Evolutionary conservation across 2,113 vertebrate genomes (phyloP), one percentile per base, ranked within the genome.

Genomic region (Stercorarius parasiticus): DNA sequence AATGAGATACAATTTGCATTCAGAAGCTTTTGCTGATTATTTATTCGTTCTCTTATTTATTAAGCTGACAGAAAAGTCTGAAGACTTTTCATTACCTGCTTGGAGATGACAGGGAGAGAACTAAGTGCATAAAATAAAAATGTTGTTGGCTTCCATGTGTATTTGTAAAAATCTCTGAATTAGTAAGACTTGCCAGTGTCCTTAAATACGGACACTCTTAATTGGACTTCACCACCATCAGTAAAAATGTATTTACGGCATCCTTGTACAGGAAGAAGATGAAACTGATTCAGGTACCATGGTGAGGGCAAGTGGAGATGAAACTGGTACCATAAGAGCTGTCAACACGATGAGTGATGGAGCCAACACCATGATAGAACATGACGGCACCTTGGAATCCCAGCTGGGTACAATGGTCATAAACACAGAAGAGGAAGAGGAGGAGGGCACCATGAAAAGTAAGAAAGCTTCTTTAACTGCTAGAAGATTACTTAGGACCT

Each of bases 401-500:
- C 98, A 99, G 90, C 92, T 99, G 93, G 99, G 99, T 58, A 99
- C 99, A 64, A 99, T 99, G 99, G 99, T 99, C 94, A 99, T 99
- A 97, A 99, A 99, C 96, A 70, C 97, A 0, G 99, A 99, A 19
- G 99, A 99, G 0, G 99, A 99, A 21, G 99, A 99, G 64, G 98
- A 98, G 70, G 99, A 99, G 21, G 99, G 99, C 21, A 99, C 99
- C 10, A 99, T 99, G 99, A 99, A 99, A 97, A 98, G 98, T 99
- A 98, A 98, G 99, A 89, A 95, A 78, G 15, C 36, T 5, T 52
- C 65, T 94, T 64, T 73, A 82, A 42, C 20, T 29, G 67, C 1
- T 26, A 18, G 66, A 74, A 8, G 36, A 30, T 67, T 36, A 5
- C 32, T 59, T 42, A 32, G 45, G 12, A 8, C 1, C 11, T 84